These are phyloP conservation scores for Neotoxoptera formosana DNA, from an alignment of 1,140 invertebrate genomes.

Conservation along the genomic window DNA sequence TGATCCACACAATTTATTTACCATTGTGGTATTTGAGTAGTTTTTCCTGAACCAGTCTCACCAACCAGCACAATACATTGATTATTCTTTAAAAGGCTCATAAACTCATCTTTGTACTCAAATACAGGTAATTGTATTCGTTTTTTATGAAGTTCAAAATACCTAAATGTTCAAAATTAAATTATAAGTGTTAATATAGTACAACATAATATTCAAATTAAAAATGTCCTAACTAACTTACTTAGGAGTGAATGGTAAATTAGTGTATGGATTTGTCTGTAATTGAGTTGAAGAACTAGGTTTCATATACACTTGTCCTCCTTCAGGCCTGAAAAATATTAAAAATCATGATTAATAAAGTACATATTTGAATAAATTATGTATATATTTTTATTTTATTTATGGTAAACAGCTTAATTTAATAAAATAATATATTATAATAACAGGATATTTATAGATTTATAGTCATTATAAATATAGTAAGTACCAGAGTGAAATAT, in stretches of 20 bases:
- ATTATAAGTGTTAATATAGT: constrained; percentile 42
- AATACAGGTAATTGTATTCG: constrained; percentile 94
- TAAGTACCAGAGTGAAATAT: not conserved
- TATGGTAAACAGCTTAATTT: not conserved
- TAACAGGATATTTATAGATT: not conserved
- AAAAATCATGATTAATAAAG: not conserved
- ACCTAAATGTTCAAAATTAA: constrained; percentile 65
- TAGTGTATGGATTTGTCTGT: constrained; percentile 73
- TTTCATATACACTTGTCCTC: constrained; percentile 46
- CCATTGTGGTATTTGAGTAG: constrained; percentile 91
- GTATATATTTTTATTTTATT: not conserved
- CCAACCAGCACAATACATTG: constrained; percentile 94
- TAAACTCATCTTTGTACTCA: constrained; percentile 96
- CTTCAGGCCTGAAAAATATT: constrained; percentile 21
- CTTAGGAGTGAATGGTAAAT: constrained; percentile 77
- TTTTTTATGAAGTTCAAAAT: constrained; percentile 86
- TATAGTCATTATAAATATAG: not conserved
- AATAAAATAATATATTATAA: not conserved
- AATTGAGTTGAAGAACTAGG: constrained; percentile 44
- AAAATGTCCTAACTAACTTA: constrained; percentile 59
- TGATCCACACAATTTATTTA: constrained; percentile 55
- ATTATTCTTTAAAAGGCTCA: constrained; percentile 87
- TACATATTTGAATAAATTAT: not conserved
- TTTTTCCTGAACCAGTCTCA: constrained; percentile 97
- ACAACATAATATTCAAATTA: constrained; percentile 25